Conservation (phyloP, 2,888 invertebrate species). For the Hipparchia semele region DNA sequence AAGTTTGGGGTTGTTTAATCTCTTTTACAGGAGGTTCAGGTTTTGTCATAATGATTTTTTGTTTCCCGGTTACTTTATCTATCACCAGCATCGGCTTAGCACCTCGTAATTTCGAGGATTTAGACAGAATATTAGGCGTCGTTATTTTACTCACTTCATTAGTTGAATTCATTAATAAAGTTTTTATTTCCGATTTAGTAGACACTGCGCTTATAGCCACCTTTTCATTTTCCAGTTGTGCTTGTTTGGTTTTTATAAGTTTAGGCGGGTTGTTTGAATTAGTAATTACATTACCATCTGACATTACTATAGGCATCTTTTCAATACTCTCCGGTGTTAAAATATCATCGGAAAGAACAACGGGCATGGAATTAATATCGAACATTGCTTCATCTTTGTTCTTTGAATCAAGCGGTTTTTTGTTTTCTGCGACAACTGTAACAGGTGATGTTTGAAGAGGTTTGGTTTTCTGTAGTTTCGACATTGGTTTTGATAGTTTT, state of each 20-base stretch:
- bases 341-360: constrained; percentile 88
- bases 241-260: constrained; percentile 61
- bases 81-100: constrained; percentile 75
- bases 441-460: constrained; percentile 57
- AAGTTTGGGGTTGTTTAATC: constrained; percentile 53
- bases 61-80: constrained; percentile 75
- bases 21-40: constrained; percentile 65
- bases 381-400: constrained; percentile 78
- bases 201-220: constrained; percentile 51
- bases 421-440: constrained; percentile 55
- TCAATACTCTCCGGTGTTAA: constrained; percentile 87
- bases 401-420: constrained; percentile 41
- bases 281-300: constrained; percentile 70
- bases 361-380: constrained; percentile 90
- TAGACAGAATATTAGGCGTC: constrained; percentile 78
- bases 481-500: constrained; percentile 62
- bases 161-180: constrained; percentile 66
- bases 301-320: constrained; percentile 86
- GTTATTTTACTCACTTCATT: constrained; percentile 63
- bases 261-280: constrained; percentile 61
- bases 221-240: constrained; percentile 62
- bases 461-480: constrained; percentile 68
- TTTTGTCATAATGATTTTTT: constrained; percentile 76
- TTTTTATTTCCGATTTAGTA: constrained; percentile 68
- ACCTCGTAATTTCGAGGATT: constrained; percentile 73